A percentile compares a stretch with the other conserved stretches of the same genome.
Evolutionary conservation across 2,113 vertebrate genomes (phyloP).

Genomic region (Arothron firmamentum): DNA sequence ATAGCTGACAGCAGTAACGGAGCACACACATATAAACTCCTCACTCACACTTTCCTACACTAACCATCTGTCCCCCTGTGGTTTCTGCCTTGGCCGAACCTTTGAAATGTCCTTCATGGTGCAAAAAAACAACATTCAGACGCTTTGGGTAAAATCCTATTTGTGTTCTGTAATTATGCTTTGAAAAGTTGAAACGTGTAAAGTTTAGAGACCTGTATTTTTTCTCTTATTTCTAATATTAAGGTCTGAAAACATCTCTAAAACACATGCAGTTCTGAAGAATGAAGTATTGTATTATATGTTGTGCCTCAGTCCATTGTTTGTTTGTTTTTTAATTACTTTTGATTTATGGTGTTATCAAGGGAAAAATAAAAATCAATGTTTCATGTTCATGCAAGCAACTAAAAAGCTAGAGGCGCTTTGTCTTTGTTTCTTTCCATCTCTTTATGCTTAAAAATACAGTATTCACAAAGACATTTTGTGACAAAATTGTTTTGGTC

Average conservation of each 20-base stretch:
- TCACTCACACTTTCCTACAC: constrained; percentile 67
- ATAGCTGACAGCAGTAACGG: constrained; percentile 65
- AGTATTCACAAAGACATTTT: constrained; percentile 22
- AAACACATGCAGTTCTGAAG: constrained; percentile 44
- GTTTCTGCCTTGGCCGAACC: constrained; percentile 67
- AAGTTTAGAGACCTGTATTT: constrained; percentile 65
- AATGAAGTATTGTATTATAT: constrained; percentile 68
- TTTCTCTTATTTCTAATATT: constrained; percentile 66
- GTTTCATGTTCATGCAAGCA: constrained; percentile 45
- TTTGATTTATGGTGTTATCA: constrained; percentile 59
- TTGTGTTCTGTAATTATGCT: constrained; percentile 73
- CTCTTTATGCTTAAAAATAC: constrained; percentile 6
- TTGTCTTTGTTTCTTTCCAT: not conserved
- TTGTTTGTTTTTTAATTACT: constrained; percentile 48
- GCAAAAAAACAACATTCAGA: constrained; percentile 59
- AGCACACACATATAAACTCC: constrained; percentile 61
- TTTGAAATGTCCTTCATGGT: constrained; percentile 76
- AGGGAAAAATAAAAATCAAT: constrained; percentile 60
- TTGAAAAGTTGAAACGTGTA: constrained; percentile 73
- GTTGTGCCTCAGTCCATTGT: constrained; percentile 50
- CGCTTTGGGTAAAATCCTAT: constrained; percentile 72
- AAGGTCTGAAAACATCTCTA: constrained; percentile 50
- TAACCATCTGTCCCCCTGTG: constrained; percentile 72
- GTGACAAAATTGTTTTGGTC: constrained; percentile 30
- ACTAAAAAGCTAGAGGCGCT: constrained; percentile 48